Base-by-base conservation (phyloP, 2,797 vertebrate species). In the Halcyon badia region DNA sequence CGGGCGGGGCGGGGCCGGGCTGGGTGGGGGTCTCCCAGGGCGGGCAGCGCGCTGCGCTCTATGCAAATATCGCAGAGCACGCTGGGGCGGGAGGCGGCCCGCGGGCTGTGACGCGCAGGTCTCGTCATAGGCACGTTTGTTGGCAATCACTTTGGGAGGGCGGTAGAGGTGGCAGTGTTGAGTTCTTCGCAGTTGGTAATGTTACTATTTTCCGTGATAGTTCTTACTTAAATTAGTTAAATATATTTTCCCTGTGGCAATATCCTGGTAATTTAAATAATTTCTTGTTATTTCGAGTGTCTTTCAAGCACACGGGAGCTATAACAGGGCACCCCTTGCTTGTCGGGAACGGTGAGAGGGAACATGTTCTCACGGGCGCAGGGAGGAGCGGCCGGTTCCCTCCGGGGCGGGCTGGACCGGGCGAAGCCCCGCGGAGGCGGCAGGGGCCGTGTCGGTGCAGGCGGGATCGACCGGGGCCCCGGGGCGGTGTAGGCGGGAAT, bases 11-110 rank as follows among this genome's bases (percentile, higher is more conserved):
- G 8, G 16, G 9, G 16, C 14, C 8, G 51, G 16, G 18, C 3
- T 10, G 9, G 2, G 35, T 37, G 35, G 26, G 6, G 9, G 33
- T 1, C 7, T 1, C 1, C 2, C 4, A 2, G 6, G 3, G 4
- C 1, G 2, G 1, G 11, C 17, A 0, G 9, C 20, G 4, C 4
- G 3, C 7, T 14, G 0, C 5, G 1, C 4, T 1, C 7, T 46
- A 96, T 95, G 93, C 81, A 96, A 90, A 96, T 89, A 0, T 0
- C 69, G 77, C 94, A 68, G 51, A 42, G 93, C 65, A 56, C 25
- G 28, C 12, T 95, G 96, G 92, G 90, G 8, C 17, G 3, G n/a
- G 17, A 11, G 28, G 14, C 15, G 10, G 44, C 8, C 14, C 25
- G 11, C 18, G 54, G 31, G 30, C 19, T 57, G 31, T 10, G 31